Percentiles rank a stretch among this genome's conserved stretches.
Evolutionary conservation across 2,888 invertebrate genomes (phyloP).

Genomic region (Eristalis tenax): DNA sequence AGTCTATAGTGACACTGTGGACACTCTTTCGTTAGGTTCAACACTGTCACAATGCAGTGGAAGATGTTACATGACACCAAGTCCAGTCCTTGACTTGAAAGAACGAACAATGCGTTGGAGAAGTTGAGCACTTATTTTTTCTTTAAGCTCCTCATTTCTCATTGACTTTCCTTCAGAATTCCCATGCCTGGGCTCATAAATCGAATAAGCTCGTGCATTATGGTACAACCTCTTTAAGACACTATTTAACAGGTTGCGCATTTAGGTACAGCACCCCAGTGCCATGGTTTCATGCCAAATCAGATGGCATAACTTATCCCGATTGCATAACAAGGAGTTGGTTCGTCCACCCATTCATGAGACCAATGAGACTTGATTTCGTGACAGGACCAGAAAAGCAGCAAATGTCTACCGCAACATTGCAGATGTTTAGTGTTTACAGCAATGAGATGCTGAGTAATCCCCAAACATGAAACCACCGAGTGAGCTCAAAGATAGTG

Average conservation of each 20-base stretch:
- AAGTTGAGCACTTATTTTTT: too few relatives aligned
- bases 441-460: conserved; percentile 29
- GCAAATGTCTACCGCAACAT: conserved; percentile 19
- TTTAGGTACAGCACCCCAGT: neutral
- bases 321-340: neutral
- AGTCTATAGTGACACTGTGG: too few relatives aligned
- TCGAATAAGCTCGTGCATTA: too few relatives aligned
- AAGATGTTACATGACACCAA: too few relatives aligned
- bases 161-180: too few relatives aligned
- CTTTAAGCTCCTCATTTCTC: too few relatives aligned
- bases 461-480: conserved; percentile 29
- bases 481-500: conserved; percentile 1
- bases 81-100: too few relatives aligned
- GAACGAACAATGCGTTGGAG: too few relatives aligned
- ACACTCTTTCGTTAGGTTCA: too few relatives aligned
- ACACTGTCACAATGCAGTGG: too few relatives aligned
- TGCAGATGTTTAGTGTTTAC: conserved; percentile 35
- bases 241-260: neutral
- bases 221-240: neutral
- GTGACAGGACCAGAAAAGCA: conserved; percentile 9
- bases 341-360: conserved; percentile 20
- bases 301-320: conserved; percentile 1
- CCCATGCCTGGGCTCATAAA: neutral
- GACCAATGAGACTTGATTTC: conserved; percentile 37
- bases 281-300: neutral